Evolutionary conservation across 2,113 vertebrate genomes (phyloP).

Genomic region (Crotalus viridis): DNA sequence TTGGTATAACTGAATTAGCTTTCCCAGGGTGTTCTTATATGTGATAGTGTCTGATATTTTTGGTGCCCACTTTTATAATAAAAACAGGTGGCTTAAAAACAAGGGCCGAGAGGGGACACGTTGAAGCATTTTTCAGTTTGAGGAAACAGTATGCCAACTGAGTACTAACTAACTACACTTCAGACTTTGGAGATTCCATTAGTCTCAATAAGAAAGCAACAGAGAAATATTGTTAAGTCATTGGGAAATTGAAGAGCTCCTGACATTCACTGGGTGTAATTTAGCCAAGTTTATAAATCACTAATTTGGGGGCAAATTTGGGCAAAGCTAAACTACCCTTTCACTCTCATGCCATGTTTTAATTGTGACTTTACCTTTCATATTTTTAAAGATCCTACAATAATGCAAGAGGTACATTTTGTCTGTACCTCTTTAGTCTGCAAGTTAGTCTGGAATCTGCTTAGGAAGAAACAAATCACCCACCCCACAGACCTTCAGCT

Average conservation of each 20-base stretch:
- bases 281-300: neutral
- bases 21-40: neutral
- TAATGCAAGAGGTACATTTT: neutral
- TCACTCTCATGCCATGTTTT: neutral
- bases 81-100: neutral
- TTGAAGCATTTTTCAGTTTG: neutral
- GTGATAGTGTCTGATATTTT: neutral
- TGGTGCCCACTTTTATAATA: neutral
- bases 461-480: neutral
- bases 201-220: neutral
- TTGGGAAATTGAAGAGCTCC: neutral
- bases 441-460: neutral
- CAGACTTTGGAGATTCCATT: neutral
- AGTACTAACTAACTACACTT: neutral
- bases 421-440: too few species aligned
- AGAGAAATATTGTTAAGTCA: neutral
- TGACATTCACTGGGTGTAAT: neutral
- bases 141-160: neutral
- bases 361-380: neutral
- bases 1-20: neutral
- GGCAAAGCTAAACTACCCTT: neutral
- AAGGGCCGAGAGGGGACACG: neutral
- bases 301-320: neutral
- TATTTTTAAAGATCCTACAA: neutral
- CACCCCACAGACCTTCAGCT: neutral